Base-by-base conservation (phyloP, 1,140 invertebrate genomes). In the Nymphalis io region DNA sequence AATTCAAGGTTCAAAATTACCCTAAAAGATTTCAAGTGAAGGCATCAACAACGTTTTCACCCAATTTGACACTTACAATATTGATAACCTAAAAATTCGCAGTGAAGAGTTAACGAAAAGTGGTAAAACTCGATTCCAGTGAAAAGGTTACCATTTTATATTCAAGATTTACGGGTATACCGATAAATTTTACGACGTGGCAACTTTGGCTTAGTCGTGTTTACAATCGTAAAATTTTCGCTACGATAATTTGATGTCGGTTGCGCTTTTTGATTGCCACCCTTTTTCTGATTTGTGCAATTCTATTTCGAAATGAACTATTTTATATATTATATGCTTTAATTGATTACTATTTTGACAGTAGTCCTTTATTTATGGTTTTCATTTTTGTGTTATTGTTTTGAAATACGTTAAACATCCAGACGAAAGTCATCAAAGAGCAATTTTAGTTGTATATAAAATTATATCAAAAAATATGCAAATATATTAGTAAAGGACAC, bases 121-220 rank as follows among this genome's bases (percentile, higher is more conserved):
- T 58, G 55, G 33, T 58, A 58, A 58, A 58, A 58, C 55, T 58
- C 55, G 33, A 33, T 58, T 33, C 55, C 15, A 15, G 23, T 16
- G 15, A 27, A 18, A 33, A 38, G 44, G 44, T 58, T 38, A 13
- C 55, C 23, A n/a, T 58, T 58, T 58, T 58, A 58, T 58, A 58
- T 58, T 38, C 55, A 27, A 58, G 23, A 58, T 58, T 58, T 58
- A 58, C 44, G 44, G 44, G 1, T 15, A n/a, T 46, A 46, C 15
- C 44, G 44, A 46, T 46, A 46, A 64, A 38, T 16, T 64, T 64
- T 64, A 64, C 48, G 62, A 55, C 27, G 48, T 64, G 48, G 48
- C 23, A 64, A 55, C 38, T 64, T 64, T 55, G 2, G 62, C 38
- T 40, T 53, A 60, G 39, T 4, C 40, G n/a, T 46, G 39, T 33